Evolutionary conservation across 2,888 invertebrate species (phyloP).

Genomic region (Eumacrocentrus americanus): DNA sequence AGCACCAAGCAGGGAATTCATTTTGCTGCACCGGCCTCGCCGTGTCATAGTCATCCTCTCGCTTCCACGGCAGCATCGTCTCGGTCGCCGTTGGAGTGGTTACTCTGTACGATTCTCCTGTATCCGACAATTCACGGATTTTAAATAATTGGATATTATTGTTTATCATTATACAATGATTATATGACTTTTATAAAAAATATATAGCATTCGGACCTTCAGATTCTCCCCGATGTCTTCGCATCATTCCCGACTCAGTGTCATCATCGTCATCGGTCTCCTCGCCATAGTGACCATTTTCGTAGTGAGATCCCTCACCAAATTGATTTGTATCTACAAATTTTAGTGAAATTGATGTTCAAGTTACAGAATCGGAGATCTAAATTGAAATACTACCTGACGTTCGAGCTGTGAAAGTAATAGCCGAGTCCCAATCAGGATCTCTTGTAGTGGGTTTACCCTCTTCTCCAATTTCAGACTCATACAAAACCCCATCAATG

Average conservation of each 20-base stretch:
- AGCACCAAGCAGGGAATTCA: slow-evolving; percentile 95
- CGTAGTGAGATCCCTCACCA: slow-evolving; percentile 38
- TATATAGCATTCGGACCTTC: slow-evolving; percentile 32
- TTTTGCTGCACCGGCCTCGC: slow-evolving; percentile 74
- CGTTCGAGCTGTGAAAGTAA: slow-evolving; percentile 88
- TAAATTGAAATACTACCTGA: slow-evolving; percentile 87
- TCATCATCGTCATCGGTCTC: slow-evolving; percentile 34
- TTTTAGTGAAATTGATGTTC: neutral
- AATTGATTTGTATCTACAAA: slow-evolving; percentile 34
- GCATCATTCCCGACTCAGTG: slow-evolving; percentile 29
- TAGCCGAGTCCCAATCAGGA: slow-evolving; percentile 85
- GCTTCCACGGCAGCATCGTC: slow-evolving; percentile 91
- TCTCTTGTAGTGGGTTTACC: slow-evolving; percentile 65
- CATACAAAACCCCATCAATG: slow-evolving; percentile 82
- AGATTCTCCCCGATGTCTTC: slow-evolving; percentile 34
- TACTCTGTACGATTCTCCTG: slow-evolving; percentile 74
- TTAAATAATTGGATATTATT: too few species aligned
- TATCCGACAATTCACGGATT: slow-evolving; percentile 12
- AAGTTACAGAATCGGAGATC: too few species aligned
- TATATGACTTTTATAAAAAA: slow-evolving; percentile 4
- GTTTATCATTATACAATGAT: slow-evolving; percentile 12
- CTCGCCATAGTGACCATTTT: slow-evolving; percentile 35
- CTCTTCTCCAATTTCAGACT: slow-evolving; percentile 66
- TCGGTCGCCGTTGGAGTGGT: slow-evolving; percentile 89
- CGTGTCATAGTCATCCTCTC: slow-evolving; percentile 76